Base-by-base conservation (phyloP, 2,797 vertebrate species). In the Cetoscarus ocellatus region DNA sequence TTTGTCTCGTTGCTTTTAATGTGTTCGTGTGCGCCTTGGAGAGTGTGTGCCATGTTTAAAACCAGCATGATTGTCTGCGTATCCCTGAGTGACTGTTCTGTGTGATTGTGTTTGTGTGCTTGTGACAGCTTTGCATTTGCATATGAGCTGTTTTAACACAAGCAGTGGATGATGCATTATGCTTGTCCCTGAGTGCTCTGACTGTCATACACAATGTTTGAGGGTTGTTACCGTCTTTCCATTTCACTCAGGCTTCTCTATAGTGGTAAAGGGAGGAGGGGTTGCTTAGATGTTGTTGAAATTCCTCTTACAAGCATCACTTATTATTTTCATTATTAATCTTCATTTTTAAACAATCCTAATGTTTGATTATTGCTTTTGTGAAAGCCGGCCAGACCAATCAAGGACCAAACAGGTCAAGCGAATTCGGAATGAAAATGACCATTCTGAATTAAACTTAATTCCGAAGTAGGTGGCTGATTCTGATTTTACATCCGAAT, bases 81-180 rank as follows among this genome's bases (percentile, higher is more conserved):
- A 38, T 61, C 8, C 34, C 35, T 8, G 6, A 3, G 5, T 38
- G 42, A 49, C 17, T 65, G 42, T 27, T 48, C 10, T 53, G 15
- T 48, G 45, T 61, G 52, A 65, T 57, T 60, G 19, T 3, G 42
- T 51, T 42, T 48, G 59, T 49, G 14, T 34, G 58, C 40, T 52
- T 71, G 27, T 56, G 59, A 60, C 55, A 57, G 56, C 58, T 63
- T 57, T 35, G 51, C 70, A 76, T 88, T 80, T 79, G 70, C 77
- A 73, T 84, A 71, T 76, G 73, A 83, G 75, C 75, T 79, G 62
- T 74, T 86, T 75, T 78, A 77, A 66, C 77, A 56, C 73, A 54
- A 38, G 12, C 72, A 27, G n/a, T 40, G 10, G 51, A 57, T 67
- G 75, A 77, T 53, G 58, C 74, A 65, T 54, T 54, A 40, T 38